Evolutionary conservation across 2,888 invertebrate species (phyloP), one percentile per base, ranked within the genome.

Genomic region (Xestoiulus laeticollis): DNA sequence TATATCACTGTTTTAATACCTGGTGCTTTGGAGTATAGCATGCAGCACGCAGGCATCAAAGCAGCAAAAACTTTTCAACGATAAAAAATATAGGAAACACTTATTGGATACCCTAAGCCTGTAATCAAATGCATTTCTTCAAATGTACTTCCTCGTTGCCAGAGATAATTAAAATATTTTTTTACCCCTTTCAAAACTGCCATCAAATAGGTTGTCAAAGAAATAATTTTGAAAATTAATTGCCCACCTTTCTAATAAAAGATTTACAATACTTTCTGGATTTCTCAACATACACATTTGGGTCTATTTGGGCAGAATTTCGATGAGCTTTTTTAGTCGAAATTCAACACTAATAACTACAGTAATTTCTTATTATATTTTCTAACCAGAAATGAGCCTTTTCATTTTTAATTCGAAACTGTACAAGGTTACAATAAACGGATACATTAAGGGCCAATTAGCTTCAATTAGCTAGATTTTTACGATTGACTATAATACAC

Each of bases 121-220:
- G 30, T 78, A 78, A 78, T 78, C 78, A 78, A 78, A 78, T 78
- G 30, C 78, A 78, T 78, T 26, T 78, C 78, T 78, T 78, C 78
- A 30, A 78, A 78, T 78, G 78, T 78, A 78, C 78, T 78, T 78
- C 78, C 78, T 78, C 78, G 14, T 78, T 78, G 78, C 78, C 6
- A 78, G 30, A 78, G 78, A 78, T 78, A 78, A 78, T 78, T 78
- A 78, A 78, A 78, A 78, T 78, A 78, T 10, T 78, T 78, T 44
- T 78, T 78, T 78, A 78, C 30, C 78, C 78, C 6, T 48, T 26
- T 30, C 78, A 26, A 78, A 78, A 1, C 78, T 78, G 78, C 78
- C 14, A 30, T 30, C 14, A 30, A 78, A 78, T 78, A 78, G 78
- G 78, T 78, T 30, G 78, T 78, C 26, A 30, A 26, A 14, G 1